A percentile compares a stretch with the other conserved stretches of the same genome.
Evolutionary conservation across 1,140 invertebrate species (phyloP).

Genomic region (Luehdorfia chinensis): DNA sequence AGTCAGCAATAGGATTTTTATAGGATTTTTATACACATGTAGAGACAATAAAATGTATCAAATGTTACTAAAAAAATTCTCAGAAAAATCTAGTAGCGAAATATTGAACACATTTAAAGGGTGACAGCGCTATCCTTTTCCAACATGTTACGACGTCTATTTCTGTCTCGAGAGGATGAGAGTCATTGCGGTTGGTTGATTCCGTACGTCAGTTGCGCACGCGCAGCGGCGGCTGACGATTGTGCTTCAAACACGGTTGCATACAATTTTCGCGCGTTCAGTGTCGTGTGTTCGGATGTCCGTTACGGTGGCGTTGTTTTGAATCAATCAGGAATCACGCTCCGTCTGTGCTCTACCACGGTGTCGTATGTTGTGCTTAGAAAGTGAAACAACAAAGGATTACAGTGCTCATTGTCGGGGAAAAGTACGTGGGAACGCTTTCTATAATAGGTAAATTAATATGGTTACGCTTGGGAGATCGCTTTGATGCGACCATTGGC

Average conservation of each 20-base stretch:
- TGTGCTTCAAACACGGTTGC: constrained; percentile 21
- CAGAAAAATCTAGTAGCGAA: constrained; percentile 13
- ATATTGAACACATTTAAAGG: neutral
- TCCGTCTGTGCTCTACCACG: constrained; percentile 14
- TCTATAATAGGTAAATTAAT: constrained; percentile 22
- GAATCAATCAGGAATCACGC: constrained; percentile 18
- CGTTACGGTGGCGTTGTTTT: neutral
- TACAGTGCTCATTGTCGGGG: constrained; percentile 50
- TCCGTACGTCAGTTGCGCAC: constrained; percentile 51
- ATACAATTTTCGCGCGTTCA: neutral
- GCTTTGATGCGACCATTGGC: too few species aligned
- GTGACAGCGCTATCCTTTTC: neutral
- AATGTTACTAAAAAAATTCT: too few species aligned
- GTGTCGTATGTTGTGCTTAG: constrained; percentile 27
- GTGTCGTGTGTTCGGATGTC: constrained; percentile 14
- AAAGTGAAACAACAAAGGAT: constrained; percentile 61
- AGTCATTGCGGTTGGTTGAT: constrained; percentile 39
- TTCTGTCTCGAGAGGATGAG: constrained; percentile 8
- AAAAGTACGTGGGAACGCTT: constrained; percentile 35
- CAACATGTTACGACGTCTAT: neutral
- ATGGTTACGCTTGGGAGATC: constrained; percentile 6
- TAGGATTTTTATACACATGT: too few species aligned
- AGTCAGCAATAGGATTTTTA: too few species aligned
- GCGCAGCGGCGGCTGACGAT: constrained; percentile 41
- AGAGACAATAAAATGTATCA: too few species aligned